Evolutionary conservation across 2,888 invertebrate genomes (phyloP).

Genomic region (Icerya purchasi): DNA sequence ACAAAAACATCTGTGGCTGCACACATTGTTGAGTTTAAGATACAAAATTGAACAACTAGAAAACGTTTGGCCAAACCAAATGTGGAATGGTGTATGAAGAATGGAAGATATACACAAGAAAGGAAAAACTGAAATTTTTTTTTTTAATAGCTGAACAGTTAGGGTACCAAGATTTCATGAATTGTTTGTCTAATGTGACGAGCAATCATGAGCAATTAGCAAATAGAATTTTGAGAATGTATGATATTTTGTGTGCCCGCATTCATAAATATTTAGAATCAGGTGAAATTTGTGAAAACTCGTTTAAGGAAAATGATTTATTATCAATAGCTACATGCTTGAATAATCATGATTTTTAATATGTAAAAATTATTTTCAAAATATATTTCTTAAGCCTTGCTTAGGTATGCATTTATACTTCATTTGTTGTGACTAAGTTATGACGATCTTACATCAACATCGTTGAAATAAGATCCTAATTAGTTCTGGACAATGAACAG

Average conservation of each 20-base stretch:
- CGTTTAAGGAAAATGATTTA: slow-evolving; percentile 1
- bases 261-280: background rate
- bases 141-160: background rate
- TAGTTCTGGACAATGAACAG: too few relatives aligned
- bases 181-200: background rate
- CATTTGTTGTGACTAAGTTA: too few relatives aligned
- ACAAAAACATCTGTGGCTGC: background rate
- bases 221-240: background rate
- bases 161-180: background rate
- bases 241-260: background rate
- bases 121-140: background rate
- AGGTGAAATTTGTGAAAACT: background rate
- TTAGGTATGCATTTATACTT: too few relatives aligned
- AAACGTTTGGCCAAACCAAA: too few relatives aligned
- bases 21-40: background rate
- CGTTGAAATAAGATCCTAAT: too few relatives aligned
- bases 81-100: background rate
- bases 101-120: background rate
- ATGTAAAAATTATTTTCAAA: too few relatives aligned
- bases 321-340: background rate
- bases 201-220: slow-evolving; percentile 2
- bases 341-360: too few relatives aligned
- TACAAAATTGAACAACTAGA: background rate
- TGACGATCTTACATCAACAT: too few relatives aligned
- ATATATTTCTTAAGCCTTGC: too few relatives aligned